Evolutionary conservation across 2,797 vertebrate genomes (phyloP).

Genomic region (Echeneis naucrates): DNA sequence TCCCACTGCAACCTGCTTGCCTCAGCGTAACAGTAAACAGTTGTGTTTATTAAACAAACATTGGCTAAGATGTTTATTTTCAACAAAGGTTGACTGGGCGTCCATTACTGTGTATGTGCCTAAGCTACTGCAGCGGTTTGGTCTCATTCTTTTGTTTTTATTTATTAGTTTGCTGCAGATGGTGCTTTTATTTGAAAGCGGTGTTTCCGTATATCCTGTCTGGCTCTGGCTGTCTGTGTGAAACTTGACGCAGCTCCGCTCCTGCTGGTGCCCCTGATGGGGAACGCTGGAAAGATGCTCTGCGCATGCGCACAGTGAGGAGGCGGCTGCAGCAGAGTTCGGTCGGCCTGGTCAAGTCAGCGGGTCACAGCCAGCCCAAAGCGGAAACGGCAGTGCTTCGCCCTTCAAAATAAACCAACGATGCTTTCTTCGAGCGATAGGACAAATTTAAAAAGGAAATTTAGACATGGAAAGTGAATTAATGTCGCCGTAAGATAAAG

Average conservation of each 20-base stretch:
- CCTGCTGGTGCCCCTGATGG: slow-evolving; percentile 25
- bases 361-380: background rate
- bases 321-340: slow-evolving; percentile 58
- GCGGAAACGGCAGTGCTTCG: background rate
- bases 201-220: background rate
- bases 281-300: slow-evolving; percentile 61
- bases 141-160: background rate
- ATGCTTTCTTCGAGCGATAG: rapidly evolving
- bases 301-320: slow-evolving; percentile 68
- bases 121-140: too few relatives aligned
- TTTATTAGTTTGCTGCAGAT: background rate
- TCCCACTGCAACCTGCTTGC: too few relatives aligned
- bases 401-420: slow-evolving; percentile 32
- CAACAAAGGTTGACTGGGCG: background rate
- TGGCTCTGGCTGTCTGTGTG: background rate
- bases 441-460: too few relatives aligned
- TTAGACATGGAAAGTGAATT: background rate
- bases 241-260: slow-evolving; percentile 39
- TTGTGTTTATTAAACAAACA: background rate
- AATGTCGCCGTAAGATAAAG: background rate
- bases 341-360: slow-evolving; percentile 28
- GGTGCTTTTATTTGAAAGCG: slow-evolving; percentile 7
- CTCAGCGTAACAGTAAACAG: background rate
- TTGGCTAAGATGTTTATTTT: background rate
- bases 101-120: too few relatives aligned